Percentiles rank a stretch among this genome's conserved stretches.
Conservation (phyloP, 2,797 vertebrate genomes). For the Rhabdophis nuchalis region DNA sequence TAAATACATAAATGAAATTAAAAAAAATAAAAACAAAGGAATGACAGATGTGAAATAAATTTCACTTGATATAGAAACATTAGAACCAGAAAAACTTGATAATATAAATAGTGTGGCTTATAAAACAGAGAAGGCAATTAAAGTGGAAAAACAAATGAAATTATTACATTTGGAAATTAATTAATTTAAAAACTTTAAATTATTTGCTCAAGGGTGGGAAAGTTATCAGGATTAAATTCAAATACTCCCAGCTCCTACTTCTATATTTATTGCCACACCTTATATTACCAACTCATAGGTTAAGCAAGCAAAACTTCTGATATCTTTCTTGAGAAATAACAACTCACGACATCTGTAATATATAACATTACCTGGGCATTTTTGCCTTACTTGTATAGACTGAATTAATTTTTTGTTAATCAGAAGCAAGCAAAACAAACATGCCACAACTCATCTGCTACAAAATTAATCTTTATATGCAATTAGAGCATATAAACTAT, state of each 20-base stretch:
- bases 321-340: constrained; percentile 13
- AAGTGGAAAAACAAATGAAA: not conserved
- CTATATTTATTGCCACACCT: constrained; percentile 26
- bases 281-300: not conserved
- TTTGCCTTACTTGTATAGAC: not conserved
- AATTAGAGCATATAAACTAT: not conserved
- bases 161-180: too few relatives aligned
- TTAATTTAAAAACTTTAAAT: constrained; percentile 21
- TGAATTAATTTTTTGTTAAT: not conserved
- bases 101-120: not conserved
- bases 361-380: not conserved
- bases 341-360: not conserved
- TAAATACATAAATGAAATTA: too few relatives aligned
- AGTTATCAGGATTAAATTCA: constrained; percentile 43
- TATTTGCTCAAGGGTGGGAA: constrained; percentile 36
- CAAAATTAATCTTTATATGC: not conserved
- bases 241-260: constrained; percentile 30
- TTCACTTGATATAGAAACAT: too few relatives aligned
- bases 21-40: too few relatives aligned
- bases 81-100: not conserved
- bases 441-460: constrained; percentile 9
- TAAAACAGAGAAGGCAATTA: not conserved
- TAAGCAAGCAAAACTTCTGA: constrained; percentile 4
- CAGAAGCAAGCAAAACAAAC: constrained; percentile 17
- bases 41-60: too few relatives aligned